Evolutionary conservation across 2,113 vertebrate species (phyloP).

Genomic region (Rutilus rutilus): DNA sequence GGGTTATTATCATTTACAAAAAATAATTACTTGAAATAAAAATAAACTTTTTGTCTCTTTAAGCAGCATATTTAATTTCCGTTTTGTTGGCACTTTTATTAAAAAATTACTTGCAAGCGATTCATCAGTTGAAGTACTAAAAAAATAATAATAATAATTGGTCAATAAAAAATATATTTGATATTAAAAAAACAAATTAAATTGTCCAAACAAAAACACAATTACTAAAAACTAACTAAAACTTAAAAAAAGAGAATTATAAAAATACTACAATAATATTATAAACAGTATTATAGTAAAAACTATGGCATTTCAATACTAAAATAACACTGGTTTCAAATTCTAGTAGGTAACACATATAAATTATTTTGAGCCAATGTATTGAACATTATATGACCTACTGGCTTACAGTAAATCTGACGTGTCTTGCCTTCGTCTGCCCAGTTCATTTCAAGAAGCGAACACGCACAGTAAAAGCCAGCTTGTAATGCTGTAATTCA

Average conservation of each 20-base stretch:
- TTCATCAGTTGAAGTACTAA: no score
- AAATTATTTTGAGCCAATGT: background rate
- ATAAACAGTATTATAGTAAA: background rate
- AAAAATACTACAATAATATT: no score
- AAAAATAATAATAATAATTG: no score
- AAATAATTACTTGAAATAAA: no score
- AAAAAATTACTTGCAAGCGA: no score
- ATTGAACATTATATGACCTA: background rate
- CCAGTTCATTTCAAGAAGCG: conserved; percentile 34
- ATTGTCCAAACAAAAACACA: background rate
- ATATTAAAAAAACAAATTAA: background rate
- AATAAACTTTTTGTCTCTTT: no score
- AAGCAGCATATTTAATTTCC: no score
- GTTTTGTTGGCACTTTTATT: no score
- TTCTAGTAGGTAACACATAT: background rate
- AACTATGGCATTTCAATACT: background rate
- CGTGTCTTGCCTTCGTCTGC: background rate
- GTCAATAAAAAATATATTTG: no score
- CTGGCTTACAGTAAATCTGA: conserved; percentile 24
- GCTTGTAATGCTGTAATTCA: conserved; percentile 54
- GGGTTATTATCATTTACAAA: background rate
- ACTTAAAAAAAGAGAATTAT: no score
- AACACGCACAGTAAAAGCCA: conserved; percentile 50
- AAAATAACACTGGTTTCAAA: background rate
- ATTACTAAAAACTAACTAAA: no score